phyloP scores from a whole-genome alignment of 2,113 vertebrate species.

The Eudorcas thomsonii region DNA sequence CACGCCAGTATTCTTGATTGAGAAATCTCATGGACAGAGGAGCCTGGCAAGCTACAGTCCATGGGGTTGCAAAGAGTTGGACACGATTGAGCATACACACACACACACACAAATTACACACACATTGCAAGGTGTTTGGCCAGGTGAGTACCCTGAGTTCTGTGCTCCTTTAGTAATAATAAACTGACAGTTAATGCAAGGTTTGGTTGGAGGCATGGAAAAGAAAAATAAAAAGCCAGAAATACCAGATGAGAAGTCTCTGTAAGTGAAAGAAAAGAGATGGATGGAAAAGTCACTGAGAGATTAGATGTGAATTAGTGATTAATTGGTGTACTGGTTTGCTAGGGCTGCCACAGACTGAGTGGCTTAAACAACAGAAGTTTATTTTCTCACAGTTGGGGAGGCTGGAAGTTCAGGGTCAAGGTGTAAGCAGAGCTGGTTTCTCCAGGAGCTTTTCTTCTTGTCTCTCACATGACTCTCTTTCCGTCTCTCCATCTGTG shows the following conservation, averaged over 20 bases:
- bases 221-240: not conserved
- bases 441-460: not conserved
- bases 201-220: not conserved
- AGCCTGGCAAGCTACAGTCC: not conserved
- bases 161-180: not conserved
- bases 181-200: not conserved
- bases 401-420: not conserved
- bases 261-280: not conserved
- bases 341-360: not conserved
- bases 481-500: not conserved
- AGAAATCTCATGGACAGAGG: not conserved
- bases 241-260: not conserved
- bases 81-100: accelerated
- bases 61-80: not conserved
- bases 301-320: not conserved
- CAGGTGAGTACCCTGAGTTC: not conserved
- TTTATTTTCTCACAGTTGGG: not conserved
- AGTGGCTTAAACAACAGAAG: not conserved
- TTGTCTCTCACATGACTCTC: not conserved
- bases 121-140: not conserved
- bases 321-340: not conserved
- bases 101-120: not conserved
- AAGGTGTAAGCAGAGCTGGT: not conserved
- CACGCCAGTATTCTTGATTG: not conserved
- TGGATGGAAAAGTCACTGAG: not conserved